These are phyloP conservation scores for Manduca sexta DNA, from an alignment of 1,140 invertebrate genomes.

Conservation along the genomic window DNA sequence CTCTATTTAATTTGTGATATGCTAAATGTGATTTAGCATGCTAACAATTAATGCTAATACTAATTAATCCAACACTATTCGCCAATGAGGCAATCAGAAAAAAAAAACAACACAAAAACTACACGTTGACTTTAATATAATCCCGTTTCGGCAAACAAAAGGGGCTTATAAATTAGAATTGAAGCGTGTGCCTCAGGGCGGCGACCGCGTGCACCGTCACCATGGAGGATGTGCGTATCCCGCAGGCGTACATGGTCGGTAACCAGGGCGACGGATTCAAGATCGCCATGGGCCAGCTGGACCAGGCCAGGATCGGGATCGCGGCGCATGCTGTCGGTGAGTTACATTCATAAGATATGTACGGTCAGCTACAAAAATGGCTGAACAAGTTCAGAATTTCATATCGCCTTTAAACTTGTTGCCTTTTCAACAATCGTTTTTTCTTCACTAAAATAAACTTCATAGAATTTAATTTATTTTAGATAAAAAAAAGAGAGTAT, in stretches of 20 bases:
- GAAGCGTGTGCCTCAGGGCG: constrained; percentile 78
- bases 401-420: no score
- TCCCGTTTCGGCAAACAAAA: constrained; percentile 17
- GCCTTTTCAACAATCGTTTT: no score
- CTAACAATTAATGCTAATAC: no score
- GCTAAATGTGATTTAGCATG: no score
- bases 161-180: constrained; percentile 41
- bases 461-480: no score
- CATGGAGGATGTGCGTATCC: constrained; percentile 82
- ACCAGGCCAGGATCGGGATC: constrained; percentile 87
- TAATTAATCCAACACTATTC: no score
- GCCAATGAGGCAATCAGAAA: no score
- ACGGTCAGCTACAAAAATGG: not conserved
- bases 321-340: constrained; percentile 83
- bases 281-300: constrained; percentile 88
- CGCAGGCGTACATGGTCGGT: constrained; percentile 76
- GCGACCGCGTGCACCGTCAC: constrained; percentile 84
- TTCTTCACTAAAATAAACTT: no score
- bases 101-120: no score
- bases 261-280: constrained; percentile 84
- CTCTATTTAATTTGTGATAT: no score
- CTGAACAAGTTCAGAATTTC: not conserved
- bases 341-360: constrained; percentile 9
- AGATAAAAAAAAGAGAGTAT: no score
- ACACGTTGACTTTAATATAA: no score